A percentile compares a stretch with the other conserved stretches of the same genome.
These are phyloP conservation scores for Boleophthalmus pectinirostris DNA, from an alignment of 2,113 vertebrate genomes.

Conservation along the genomic window DNA sequence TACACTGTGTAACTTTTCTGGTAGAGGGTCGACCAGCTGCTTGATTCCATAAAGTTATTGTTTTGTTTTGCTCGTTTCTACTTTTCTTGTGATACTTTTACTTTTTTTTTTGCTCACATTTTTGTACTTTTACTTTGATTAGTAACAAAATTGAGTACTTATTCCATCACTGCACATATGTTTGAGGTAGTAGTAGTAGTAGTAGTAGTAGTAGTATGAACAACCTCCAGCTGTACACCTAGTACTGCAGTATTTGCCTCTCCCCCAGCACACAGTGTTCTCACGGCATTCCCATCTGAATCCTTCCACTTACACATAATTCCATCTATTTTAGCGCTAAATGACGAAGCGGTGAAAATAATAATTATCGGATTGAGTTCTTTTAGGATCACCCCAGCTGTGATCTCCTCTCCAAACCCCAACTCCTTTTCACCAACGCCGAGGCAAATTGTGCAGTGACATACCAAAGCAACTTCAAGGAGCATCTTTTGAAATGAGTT, in stretches of 20 bases:
- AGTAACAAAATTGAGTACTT: no score
- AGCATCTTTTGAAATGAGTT: not conserved
- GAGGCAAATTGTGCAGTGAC: not conserved
- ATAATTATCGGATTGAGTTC: conserved; percentile 5
- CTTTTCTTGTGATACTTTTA: no score
- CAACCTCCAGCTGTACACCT: not conserved
- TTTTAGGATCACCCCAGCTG: not conserved
- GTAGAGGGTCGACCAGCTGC: no score
- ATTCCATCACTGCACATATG: no score
- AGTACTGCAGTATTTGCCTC: not conserved
- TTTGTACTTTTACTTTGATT: no score
- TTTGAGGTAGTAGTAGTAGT: no score
- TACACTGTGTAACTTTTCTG: no score
- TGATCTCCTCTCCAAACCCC: not conserved
- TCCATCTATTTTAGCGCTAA: not conserved
- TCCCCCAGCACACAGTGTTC: not conserved
- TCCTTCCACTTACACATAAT: conserved; percentile 2
- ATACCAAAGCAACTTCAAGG: not conserved
- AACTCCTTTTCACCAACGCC: not conserved
- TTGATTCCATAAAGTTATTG: no score
- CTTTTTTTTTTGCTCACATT: not conserved
- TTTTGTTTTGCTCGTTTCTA: no score
- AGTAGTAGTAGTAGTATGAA: no score
- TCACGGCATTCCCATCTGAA: conserved; percentile 5
- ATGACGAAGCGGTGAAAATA: not conserved